Conservation (phyloP, 2,888 invertebrate genomes). For the Hanleya hanleyi region DNA sequence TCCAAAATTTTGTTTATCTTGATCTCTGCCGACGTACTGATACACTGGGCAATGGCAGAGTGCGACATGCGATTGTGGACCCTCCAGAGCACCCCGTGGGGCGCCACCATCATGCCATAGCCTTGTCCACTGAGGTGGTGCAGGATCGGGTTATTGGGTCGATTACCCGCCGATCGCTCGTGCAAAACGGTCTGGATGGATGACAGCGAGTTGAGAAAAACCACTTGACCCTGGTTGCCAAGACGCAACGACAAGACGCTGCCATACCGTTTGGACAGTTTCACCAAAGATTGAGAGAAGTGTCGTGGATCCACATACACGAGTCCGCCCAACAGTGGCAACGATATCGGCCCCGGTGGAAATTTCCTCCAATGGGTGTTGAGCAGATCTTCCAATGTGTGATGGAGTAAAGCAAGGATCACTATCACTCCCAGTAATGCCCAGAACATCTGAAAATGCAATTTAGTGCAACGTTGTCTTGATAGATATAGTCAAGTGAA, state of each 20-base stretch:
- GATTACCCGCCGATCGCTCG: background rate
- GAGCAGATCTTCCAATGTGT: constrained; percentile 38
- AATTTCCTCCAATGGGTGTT: constrained; percentile 26
- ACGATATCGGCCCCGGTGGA: constrained; percentile 48
- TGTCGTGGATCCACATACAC: constrained; percentile 23
- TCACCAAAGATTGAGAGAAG: constrained; percentile 30
- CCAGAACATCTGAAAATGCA: constrained; percentile 8
- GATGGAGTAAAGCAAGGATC: constrained; percentile 19
- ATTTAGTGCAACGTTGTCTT: too few relatives aligned
- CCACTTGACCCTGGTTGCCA: constrained; percentile 32
- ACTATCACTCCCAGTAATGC: constrained; percentile 12
- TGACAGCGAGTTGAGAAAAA: constrained; percentile 20
- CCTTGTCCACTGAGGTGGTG: background rate
- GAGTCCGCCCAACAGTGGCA: constrained; percentile 43
- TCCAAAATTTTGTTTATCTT: too few relatives aligned
- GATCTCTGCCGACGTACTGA: too few relatives aligned
- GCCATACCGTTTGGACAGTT: constrained; percentile 40
- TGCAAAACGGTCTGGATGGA: background rate
- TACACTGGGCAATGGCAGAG: too few relatives aligned
- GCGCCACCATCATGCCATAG: background rate
- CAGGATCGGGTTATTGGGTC: background rate
- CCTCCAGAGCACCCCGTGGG: background rate
- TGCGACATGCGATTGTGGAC: background rate
- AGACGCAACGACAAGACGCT: constrained; percentile 38
- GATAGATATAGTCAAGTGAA: too few relatives aligned